Base-by-base conservation (phyloP, 1,140 invertebrate genomes). In the Zophobas morio region DNA sequence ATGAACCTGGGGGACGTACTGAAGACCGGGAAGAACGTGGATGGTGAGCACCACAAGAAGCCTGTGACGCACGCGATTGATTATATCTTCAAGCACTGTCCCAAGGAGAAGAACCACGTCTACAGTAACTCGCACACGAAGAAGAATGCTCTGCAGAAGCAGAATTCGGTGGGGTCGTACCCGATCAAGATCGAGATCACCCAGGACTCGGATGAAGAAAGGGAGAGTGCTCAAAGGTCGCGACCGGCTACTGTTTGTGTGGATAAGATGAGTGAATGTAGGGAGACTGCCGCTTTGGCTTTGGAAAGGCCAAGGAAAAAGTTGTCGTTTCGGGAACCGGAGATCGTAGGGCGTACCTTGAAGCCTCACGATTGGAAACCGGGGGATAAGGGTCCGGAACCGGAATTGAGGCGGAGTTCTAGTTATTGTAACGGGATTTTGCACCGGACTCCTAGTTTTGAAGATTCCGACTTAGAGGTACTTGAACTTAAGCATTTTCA, bases 311-410 rank as follows among this genome's bases (percentile, higher is more conserved):
- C 94, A 0, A 88, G 94, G 34, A 96, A 96, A 85, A 96, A 96
- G 82, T 87, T 96, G 0, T 95, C 94, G 0, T 96, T 96, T 84
- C 91, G 94, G 73, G 94, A 96, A 82, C 95, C 95, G 0, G 94
- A 94, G 86, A 92, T 94, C n/a, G 66, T 42, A 56, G 47, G 74
- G 1, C 56, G 33, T 3, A 57, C 54, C 20, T 20, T 20, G 37
- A 73, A 70, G 47, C 1, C 3, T 3, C 36, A 51, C 2, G 6
- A 77, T 32, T 37, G 6, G 1, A 49, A 60, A 47, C 73, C 66
- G 8, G 1, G 33, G 6, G 8, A 73, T 8, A 42, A 36, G 46
- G 47, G 34, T 6, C 33, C 63, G 32, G 72, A 20, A 20, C 20
- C 78, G 2, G 81, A 79, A 71, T 76, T 82, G 76, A 82, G 80